Conservation (phyloP, 1,140 invertebrate genomes). For the Drosophila subobscura region DNA sequence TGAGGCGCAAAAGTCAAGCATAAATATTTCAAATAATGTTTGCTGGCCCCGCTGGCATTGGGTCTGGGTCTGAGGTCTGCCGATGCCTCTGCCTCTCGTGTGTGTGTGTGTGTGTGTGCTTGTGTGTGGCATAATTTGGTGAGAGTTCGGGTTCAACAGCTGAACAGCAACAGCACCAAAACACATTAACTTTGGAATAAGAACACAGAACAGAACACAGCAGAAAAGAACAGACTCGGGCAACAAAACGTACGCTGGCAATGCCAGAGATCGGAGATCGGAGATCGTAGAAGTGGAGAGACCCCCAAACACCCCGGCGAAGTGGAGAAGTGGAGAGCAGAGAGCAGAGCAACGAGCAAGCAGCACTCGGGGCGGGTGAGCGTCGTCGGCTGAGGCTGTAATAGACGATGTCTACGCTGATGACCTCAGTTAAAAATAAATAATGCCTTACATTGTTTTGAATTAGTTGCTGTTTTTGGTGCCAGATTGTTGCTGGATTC, state of each 20-base stretch:
- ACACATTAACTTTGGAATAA: constrained; percentile 62
- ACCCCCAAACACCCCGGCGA: constrained; percentile 19
- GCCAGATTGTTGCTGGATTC: constrained; percentile 49
- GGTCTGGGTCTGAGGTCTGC: constrained; percentile 42
- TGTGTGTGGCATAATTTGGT: constrained; percentile 79
- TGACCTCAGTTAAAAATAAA: constrained; percentile 81
- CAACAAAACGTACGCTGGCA: neutral
- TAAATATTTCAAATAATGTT: constrained; percentile 82
- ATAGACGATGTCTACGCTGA: constrained; percentile 62
- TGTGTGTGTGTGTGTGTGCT: neutral
- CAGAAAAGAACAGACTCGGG: constrained; percentile 3
- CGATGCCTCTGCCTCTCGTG: too few species aligned
- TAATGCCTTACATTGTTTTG: constrained; percentile 81
- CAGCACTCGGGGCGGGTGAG: too few species aligned
- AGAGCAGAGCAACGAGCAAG: neutral
- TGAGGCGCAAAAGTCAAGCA: constrained; percentile 82
- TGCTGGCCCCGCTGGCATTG: constrained; percentile 73
- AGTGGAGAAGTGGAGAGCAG: constrained; percentile 16
- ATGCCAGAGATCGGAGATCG: too few species aligned
- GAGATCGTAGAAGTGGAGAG: constrained; percentile 2
- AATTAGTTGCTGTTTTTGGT: constrained; percentile 75
- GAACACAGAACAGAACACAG: constrained; percentile 51
- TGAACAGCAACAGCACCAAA: constrained; percentile 54
- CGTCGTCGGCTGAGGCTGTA: too few species aligned
- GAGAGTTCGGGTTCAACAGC: constrained; percentile 80